A percentile compares a stretch with the other conserved stretches of the same genome.
Conservation (phyloP, 1,140 invertebrate genomes). For the Lordiphosa stackelbergi region DNA sequence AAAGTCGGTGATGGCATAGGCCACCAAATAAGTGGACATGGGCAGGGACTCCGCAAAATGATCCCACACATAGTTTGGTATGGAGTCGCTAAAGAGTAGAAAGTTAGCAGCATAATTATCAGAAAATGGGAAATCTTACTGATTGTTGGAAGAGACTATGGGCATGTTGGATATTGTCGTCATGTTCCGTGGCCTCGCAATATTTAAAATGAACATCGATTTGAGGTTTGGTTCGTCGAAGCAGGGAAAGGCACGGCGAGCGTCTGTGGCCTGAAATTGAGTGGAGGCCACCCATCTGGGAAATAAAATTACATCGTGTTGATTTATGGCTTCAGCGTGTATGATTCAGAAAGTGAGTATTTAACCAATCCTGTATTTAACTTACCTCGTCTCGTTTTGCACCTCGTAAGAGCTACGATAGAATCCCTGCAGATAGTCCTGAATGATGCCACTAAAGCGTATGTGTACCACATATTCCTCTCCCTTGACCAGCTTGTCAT, state of each 20-base stretch:
- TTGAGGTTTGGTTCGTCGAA: constrained; percentile 97
- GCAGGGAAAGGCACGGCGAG: constrained; percentile 92
- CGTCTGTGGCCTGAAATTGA: constrained; percentile 95
- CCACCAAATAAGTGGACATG: constrained; percentile 97
- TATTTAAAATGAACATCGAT: constrained; percentile 88
- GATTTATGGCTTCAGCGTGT: too few relatives aligned
- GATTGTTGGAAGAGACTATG: constrained; percentile 38
- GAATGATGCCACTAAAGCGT: constrained; percentile 84
- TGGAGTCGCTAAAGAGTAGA: constrained; percentile 50
- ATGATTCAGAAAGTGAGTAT: too few relatives aligned
- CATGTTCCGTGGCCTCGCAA: constrained; percentile 86
- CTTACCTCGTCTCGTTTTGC: constrained; percentile 83
- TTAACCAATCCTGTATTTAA: too few relatives aligned
- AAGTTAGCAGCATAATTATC: neutral
- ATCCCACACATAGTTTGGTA: constrained; percentile 86
- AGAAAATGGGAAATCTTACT: constrained; percentile 36
- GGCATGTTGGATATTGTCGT: constrained; percentile 89
- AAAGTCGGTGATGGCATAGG: constrained; percentile 95
- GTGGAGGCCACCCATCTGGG: constrained; percentile 88
- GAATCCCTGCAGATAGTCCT: constrained; percentile 89
- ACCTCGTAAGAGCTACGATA: constrained; percentile 90
- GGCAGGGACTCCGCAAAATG: constrained; percentile 88
- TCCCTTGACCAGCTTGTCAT: constrained; percentile 79
- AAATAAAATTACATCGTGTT: too few relatives aligned
- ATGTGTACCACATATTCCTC: constrained; percentile 83